Base-by-base conservation (phyloP, 2,888 invertebrate genomes). In the Branchipolynoe longqiensis region DNA sequence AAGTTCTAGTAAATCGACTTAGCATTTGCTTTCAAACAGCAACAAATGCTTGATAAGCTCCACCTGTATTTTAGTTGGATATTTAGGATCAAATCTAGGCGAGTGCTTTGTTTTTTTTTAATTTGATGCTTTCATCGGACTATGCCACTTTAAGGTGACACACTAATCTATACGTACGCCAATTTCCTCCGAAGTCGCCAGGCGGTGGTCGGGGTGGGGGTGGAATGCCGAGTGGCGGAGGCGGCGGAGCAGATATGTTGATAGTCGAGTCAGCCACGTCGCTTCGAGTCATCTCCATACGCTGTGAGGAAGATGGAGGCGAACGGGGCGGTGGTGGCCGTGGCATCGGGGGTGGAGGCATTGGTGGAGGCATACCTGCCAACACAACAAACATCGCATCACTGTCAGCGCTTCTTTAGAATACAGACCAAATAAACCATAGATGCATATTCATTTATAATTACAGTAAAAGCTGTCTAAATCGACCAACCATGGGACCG, bases 251-350 rank as follows among this genome's bases (percentile, higher is more conserved):
- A 28, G 69, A 56, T 14, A 83, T 48, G 22, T n/a, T 48, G 83
- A 40, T 38, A 22, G 38, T n/a, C 41, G 36, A 22, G 83, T 38
- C 36, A 59, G n/a, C 38, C 25, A 83, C 62, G 12, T 38, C 56
- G 28, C 36, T 64, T 1, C 22, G 31, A 69, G 12, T 22, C n/a
- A 41, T 40, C 8, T n/a, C 12, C 48, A 40, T 28, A n/a, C n/a
- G n/a, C 14, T 25, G 36, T 28, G 25, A 40, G 31, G 59, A 31
- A 14, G 73, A 85, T 25, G 86, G 86, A 22, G 86, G 83, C 36
- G 81, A 84, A 84, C 85, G 82, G 22, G 88, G 88, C 12, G 88
- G 87, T n/a, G 88, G 90, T 8, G 90, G 90, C 8, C 88, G 88
- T 4, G 82, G 86, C 88, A 88, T 88, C 0, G 85, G 85, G 8